Evolutionary conservation across 1,140 invertebrate genomes (phyloP).

Genomic region (Charaxes varanes): DNA sequence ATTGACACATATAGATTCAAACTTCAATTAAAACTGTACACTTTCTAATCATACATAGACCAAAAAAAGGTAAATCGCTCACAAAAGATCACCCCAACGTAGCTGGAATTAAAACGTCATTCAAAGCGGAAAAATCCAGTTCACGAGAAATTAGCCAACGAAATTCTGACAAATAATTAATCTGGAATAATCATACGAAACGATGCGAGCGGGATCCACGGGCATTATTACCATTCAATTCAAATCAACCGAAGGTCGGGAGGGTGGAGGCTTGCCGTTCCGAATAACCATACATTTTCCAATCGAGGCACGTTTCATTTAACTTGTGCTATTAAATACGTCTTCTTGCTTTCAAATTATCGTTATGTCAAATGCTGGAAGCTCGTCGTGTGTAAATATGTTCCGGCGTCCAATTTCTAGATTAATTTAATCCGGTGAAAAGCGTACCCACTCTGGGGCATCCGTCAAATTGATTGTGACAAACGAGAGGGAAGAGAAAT

Average conservation of each 20-base stretch:
- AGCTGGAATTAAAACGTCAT: constrained; percentile 71
- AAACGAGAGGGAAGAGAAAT: too few species aligned
- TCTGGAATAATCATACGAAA: constrained; percentile 74
- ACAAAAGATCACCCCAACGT: constrained; percentile 38
- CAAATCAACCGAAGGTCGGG: constrained; percentile 65
- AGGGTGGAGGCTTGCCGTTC: constrained; percentile 50
- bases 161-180: constrained; percentile 74
- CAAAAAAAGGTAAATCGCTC: constrained; percentile 11
- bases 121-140: constrained; percentile 71
- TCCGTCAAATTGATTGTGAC: too few species aligned
- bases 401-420: constrained; percentile 18
- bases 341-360: constrained; percentile 69
- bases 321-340: constrained; percentile 73
- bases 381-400: constrained; percentile 23
- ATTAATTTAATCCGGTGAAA: too few species aligned
- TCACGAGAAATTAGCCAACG: constrained; percentile 72
- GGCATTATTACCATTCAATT: constrained; percentile 73
- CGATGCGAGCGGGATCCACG: constrained; percentile 67
- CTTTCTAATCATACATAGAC: constrained; percentile 2
- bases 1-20: too few species aligned
- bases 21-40: too few species aligned
- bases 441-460: too few species aligned
- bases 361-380: constrained; percentile 60
- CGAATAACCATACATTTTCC: constrained; percentile 74
- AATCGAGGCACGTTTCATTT: constrained; percentile 73